A percentile compares a stretch with the other conserved stretches of the same genome.
Conservation (phyloP, 1,140 invertebrate species). For the Musca domestica region DNA sequence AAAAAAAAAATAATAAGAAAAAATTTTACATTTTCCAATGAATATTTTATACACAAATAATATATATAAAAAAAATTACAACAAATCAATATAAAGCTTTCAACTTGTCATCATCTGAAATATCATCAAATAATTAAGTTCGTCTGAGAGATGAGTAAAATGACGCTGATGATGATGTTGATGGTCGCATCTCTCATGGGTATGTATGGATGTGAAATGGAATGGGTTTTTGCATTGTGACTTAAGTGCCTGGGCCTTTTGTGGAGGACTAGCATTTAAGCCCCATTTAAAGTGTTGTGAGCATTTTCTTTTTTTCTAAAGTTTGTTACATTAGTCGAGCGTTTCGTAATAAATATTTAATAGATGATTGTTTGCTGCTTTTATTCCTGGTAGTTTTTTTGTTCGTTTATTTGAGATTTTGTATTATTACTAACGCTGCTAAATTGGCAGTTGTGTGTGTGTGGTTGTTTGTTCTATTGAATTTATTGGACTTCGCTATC, state of each 20-base stretch:
- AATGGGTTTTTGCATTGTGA: too few species aligned
- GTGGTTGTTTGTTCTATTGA: neutral
- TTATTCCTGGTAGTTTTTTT: constrained; percentile 32
- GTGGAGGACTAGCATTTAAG: too few species aligned
- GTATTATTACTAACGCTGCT: constrained; percentile 15
- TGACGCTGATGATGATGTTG: too few species aligned
- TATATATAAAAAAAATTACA: constrained; percentile 34
- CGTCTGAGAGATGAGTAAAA: neutral
- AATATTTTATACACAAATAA: constrained; percentile 14
- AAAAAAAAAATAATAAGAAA: constrained; percentile 16
- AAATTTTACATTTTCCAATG: constrained; percentile 17
- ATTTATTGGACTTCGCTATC: constrained; percentile 83
- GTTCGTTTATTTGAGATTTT: constrained; percentile 31
- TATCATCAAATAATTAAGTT: neutral
- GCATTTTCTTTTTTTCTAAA: constrained; percentile 7
- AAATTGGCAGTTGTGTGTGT: constrained; percentile 25
- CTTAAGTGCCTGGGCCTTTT: too few species aligned
- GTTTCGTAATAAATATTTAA: constrained; percentile 11
- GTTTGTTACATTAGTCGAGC: constrained; percentile 11
- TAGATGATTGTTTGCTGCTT: neutral
- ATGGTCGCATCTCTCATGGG: too few species aligned
- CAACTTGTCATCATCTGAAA: constrained; percentile 25
- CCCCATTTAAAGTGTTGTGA: neutral
- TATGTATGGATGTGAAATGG: too few species aligned
- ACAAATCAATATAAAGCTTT: constrained; percentile 50